Percentiles rank a stretch among this genome's conserved stretches.
These are phyloP conservation scores for Proteles cristata DNA, from an alignment of 2,113 vertebrate genomes.

Conservation along the genomic window DNA sequence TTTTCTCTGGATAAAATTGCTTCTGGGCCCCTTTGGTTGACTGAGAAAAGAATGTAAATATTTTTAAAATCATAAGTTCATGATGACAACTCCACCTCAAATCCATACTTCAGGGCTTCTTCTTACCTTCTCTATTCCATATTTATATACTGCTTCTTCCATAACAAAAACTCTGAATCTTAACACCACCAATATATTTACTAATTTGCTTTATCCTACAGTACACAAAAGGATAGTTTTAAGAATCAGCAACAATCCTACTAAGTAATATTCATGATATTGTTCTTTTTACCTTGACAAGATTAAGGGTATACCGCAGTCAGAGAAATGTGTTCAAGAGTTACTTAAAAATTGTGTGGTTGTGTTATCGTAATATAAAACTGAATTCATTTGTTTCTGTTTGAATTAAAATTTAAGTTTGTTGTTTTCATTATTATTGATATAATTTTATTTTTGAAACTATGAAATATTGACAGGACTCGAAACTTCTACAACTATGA, in stretches of 20 bases:
- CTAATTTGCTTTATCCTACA: not conserved
- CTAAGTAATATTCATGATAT: not conserved
- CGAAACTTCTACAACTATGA: not conserved
- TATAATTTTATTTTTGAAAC: slow-evolving; percentile 27
- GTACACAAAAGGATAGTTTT: not conserved
- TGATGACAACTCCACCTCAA: not conserved
- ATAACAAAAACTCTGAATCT: not conserved
- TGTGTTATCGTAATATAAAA: not conserved
- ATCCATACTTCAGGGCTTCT: not conserved
- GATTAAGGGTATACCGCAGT: not conserved
- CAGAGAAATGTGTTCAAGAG: not conserved
- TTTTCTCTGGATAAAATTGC: not conserved
- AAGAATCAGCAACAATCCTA: not conserved
- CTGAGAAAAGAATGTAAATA: not conserved
- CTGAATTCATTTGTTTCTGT: not conserved
- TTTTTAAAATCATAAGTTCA: not conserved
- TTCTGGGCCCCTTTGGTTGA: not conserved
- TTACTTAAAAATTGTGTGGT: not conserved
- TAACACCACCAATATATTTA: not conserved
- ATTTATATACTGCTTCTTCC: not conserved
- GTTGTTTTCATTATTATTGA: not conserved
- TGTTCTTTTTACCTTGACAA: slow-evolving; percentile 3
- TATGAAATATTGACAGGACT: not conserved
- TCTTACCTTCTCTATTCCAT: not conserved
- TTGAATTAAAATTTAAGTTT: not conserved